These are phyloP conservation scores for Corythoichthys haematopterus DNA, from an alignment of 2,113 vertebrate species.

Conservation along the genomic window DNA sequence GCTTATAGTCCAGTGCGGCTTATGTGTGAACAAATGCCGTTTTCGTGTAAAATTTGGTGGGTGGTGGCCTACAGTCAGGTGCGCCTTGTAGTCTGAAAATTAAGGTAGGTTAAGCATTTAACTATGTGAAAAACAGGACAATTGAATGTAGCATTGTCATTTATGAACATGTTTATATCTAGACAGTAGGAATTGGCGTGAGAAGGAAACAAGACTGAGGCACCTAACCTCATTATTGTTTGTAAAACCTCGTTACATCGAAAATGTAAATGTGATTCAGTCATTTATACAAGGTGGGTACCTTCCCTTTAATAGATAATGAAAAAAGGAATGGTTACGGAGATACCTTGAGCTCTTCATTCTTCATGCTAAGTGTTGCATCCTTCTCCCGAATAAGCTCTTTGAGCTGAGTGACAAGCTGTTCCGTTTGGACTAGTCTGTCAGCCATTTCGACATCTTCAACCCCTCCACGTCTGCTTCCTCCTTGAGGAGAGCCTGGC, in stretches of 20 bases:
- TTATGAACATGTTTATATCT: background rate
- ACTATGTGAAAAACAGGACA: background rate
- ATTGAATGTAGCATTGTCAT: background rate
- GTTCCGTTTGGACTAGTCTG: slow-evolving; percentile 76
- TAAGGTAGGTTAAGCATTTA: background rate
- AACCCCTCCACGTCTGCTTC: slow-evolving; percentile 11
- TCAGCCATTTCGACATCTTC: slow-evolving; percentile 72
- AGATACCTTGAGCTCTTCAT: slow-evolving; percentile 81
- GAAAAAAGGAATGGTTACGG: background rate
- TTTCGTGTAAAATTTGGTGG: no score
- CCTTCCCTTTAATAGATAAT: background rate
- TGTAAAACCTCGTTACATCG: no score
- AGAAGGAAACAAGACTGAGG: background rate
- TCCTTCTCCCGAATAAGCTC: slow-evolving; percentile 85
- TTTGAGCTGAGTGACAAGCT: slow-evolving; percentile 82
- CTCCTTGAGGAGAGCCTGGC: slow-evolving; percentile 48
- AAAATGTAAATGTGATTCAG: no score
- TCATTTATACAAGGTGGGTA: no score
- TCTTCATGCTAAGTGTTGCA: slow-evolving; percentile 70
- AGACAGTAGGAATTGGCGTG: background rate
- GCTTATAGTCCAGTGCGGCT: no score
- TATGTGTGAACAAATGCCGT: no score
- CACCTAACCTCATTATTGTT: background rate
- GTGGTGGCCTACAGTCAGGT: no score
- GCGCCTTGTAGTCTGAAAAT: background rate